Evolutionary conservation across 2,888 invertebrate genomes (phyloP).

Genomic region (Thereva unica): DNA sequence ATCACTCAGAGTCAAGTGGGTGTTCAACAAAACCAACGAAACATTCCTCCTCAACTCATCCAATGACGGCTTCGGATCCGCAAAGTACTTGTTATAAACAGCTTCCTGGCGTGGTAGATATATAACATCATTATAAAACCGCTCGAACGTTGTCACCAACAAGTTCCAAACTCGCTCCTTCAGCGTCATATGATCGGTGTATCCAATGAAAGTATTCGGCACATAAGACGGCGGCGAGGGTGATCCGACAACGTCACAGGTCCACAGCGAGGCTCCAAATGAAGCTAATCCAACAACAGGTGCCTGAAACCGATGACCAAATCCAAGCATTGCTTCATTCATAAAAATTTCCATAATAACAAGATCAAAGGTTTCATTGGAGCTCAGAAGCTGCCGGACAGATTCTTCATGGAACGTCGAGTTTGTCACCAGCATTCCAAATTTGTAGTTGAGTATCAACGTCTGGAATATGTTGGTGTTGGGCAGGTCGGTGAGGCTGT

Average conservation of each 20-base stretch:
- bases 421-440: conserved; percentile 41
- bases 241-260: conserved; percentile 44
- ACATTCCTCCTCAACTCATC: conserved; percentile 49
- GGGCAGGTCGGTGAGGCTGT: too few species aligned
- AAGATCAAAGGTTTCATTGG: conserved; percentile 55
- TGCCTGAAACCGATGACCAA: conserved; percentile 47
- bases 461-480: too few species aligned
- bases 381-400: conserved; percentile 47
- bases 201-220: conserved; percentile 49
- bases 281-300: conserved; percentile 46
- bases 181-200: conserved; percentile 54
- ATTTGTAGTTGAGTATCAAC: neutral
- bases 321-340: conserved; percentile 54
- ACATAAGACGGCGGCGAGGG: conserved; percentile 55
- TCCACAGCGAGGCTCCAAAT: conserved; percentile 38
- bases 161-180: conserved; percentile 53
- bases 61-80: conserved; percentile 47
- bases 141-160: conserved; percentile 46
- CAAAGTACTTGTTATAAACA: conserved; percentile 50
- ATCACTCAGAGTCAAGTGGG: conserved; percentile 53
- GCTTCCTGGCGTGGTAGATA: conserved; percentile 51
- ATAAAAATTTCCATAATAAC: conserved; percentile 56
- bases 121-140: conserved; percentile 45
- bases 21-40: conserved; percentile 53
- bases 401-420: conserved; percentile 45